Evolutionary conservation across 2,113 vertebrate genomes (phyloP), one percentile per base, ranked within the genome.

Genomic region (Cyrtonyx montezumae): DNA sequence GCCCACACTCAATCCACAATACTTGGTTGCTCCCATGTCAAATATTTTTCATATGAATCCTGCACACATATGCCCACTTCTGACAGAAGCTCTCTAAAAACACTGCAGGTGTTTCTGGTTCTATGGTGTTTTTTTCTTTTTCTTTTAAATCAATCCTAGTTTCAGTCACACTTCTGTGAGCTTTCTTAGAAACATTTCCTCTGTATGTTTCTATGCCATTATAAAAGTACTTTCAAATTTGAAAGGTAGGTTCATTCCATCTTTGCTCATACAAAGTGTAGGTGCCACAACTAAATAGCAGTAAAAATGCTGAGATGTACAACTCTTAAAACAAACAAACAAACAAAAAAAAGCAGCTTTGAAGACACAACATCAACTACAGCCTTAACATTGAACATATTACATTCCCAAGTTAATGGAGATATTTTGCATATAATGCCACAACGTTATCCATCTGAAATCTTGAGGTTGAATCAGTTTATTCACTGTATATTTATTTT

Each of bases 261-360:
- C 93, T 96, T 95, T 94, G 90, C 96, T 96, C 95, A 95, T 91
- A 95, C 85, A 96, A 95, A 95, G 90, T 95, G 95, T 96, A 95
- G 92, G 96, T 95, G 96, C 95, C 89, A 75, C 8, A 48, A 97
- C 96, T 96, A 96, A 95, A 95, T 97, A 96, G 83, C 93, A 93
- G 93, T 93, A 96, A 95, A 96, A 96, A 97, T 87, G 96, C 96
- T 97, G 98, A 98, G 98, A 98, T 98, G 97, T 96, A 97, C 92
- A 97, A 96, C 97, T 96, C 88, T 93, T 91, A 73, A 95, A 75
- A 43, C 49, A 91, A 78, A 14, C 79, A 82, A 95, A 69, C 78
- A 87, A 95, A 95, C 82, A 37, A 84, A 88, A n/a, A 96, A 96
- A 98, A 98, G 98, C 98, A 98, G 98, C 98, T 97, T 98, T 97